These are phyloP conservation scores for Ammospiza maritima DNA, from an alignment of 2,797 vertebrate genomes.

Conservation along the genomic window DNA sequence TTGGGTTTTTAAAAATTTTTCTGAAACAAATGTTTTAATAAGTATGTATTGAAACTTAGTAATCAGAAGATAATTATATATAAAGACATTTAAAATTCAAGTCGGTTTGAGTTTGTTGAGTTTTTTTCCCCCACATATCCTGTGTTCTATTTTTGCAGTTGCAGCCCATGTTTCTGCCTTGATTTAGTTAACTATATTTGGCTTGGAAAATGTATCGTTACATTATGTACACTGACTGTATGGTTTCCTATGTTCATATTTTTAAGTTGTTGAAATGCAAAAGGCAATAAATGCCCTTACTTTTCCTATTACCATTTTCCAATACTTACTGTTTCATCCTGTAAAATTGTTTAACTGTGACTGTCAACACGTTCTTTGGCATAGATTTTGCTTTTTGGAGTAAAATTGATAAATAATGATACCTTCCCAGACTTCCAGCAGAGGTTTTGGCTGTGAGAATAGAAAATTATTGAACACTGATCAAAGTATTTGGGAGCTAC, in stretches of 20 bases:
- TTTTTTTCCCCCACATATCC: neutral
- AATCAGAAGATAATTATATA: slow-evolving; percentile 22
- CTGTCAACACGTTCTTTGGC: neutral
- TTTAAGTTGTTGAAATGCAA: neutral
- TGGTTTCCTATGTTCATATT: neutral
- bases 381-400: neutral
- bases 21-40: neutral
- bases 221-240: neutral
- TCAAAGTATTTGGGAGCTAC: neutral
- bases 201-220: neutral
- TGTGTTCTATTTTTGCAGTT: slow-evolving; percentile 40
- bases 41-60: neutral
- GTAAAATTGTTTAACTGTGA: neutral
- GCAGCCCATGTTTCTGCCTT: slow-evolving; percentile 24
- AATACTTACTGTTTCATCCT: neutral
- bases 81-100: slow-evolving; percentile 18
- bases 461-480: neutral
- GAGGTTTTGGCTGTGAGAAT: neutral
- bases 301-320: neutral
- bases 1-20: neutral
- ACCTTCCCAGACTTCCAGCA: neutral
- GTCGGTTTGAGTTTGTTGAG: neutral
- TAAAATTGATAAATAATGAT: neutral
- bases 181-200: slow-evolving; percentile 49
- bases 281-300: neutral